phyloP scores from a whole-genome alignment of 1,140 invertebrate species.

The Drosophila sturtevanti region DNA sequence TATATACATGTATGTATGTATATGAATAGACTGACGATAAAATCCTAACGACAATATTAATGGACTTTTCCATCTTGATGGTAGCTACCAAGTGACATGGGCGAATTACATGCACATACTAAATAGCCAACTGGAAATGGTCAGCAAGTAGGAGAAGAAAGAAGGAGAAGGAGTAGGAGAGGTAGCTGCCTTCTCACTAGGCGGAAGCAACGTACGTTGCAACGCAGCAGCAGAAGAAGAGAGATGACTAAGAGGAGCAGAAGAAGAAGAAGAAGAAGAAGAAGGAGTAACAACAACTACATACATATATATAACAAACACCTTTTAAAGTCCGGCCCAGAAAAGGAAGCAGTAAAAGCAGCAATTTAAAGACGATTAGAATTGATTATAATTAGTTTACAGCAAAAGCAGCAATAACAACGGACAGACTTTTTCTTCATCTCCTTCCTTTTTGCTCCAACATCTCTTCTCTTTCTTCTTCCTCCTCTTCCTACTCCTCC shows the following conservation, averaged over 20 bases:
- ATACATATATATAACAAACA: constrained; percentile 52
- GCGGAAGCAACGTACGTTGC: constrained; percentile 52
- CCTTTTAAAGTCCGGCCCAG: constrained; percentile 69
- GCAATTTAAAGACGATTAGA: constrained; percentile 81
- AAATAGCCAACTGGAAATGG: constrained; percentile 60
- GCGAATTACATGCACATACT: constrained; percentile 69
- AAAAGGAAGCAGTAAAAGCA: constrained; percentile 65
- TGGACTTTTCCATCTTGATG: background rate
- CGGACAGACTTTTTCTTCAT: background rate
- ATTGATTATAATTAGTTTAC: constrained; percentile 81
- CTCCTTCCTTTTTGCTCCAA: background rate
- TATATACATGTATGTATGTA: too few species aligned
- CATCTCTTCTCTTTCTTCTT: background rate
- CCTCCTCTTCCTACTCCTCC: background rate
- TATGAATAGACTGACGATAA: background rate
- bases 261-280: background rate
- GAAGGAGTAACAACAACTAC: background rate
- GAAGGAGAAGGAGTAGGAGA: background rate
- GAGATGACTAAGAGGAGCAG: too few species aligned
- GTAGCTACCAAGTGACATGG: constrained; percentile 9
- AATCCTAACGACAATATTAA: background rate
- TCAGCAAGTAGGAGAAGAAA: constrained; percentile 14
- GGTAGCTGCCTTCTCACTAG: constrained; percentile 23
- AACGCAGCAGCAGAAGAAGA: constrained; percentile 16
- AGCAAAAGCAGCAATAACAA: constrained; percentile 25